phyloP scores from a whole-genome alignment of 2,797 vertebrate species.

The Diplodus puntazzo region DNA sequence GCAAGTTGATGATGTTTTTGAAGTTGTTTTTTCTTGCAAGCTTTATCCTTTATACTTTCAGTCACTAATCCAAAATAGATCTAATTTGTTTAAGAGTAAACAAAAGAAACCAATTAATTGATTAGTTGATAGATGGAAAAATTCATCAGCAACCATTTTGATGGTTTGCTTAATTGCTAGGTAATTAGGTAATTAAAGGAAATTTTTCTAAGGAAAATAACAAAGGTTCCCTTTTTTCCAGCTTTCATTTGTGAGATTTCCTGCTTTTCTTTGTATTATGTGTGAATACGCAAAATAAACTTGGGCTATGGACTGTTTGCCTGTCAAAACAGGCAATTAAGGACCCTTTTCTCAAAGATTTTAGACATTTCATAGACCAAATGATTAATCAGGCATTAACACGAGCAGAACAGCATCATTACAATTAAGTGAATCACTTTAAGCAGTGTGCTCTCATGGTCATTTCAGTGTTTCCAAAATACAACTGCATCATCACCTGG shows the following conservation, averaged over 20 bases:
- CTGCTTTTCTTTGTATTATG: background rate
- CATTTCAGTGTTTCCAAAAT: slow-evolving; percentile 38
- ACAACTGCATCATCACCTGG: slow-evolving; percentile 12
- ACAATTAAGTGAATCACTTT: background rate
- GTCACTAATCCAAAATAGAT: slow-evolving; percentile 5
- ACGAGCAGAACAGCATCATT: slow-evolving; percentile 2
- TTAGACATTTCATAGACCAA: background rate
- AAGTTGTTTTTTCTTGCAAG: background rate
- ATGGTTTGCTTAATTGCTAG: background rate
- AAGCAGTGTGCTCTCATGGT: background rate
- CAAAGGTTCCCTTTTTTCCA: background rate
- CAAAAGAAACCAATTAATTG: slow-evolving; percentile 7
- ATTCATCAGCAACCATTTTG: background rate
- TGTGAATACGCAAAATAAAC: background rate
- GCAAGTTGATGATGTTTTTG: background rate
- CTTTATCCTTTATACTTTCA: slow-evolving; percentile 2
- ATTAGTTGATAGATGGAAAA: background rate
- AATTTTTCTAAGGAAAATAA: background rate
- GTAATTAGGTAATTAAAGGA: background rate
- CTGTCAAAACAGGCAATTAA: background rate
- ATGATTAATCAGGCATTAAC: background rate
- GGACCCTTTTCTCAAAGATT: slow-evolving; percentile 5
- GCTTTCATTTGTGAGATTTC: background rate
- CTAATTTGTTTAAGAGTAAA: slow-evolving; percentile 8
- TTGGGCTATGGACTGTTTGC: slow-evolving; percentile 1